Conservation (phyloP, 2,888 invertebrate species). For the Melinaea marsaeus region DNA sequence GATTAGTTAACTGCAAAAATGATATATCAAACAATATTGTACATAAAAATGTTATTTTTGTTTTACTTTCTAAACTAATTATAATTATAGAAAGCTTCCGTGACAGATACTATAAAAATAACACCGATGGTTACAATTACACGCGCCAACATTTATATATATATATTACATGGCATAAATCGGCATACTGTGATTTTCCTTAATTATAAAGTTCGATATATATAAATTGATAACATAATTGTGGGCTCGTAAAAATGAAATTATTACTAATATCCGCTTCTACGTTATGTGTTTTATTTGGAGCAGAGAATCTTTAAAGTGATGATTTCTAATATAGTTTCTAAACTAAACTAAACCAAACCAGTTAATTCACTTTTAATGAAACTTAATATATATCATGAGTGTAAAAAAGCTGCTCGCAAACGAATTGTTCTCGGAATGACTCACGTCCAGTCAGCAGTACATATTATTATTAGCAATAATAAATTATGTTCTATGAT, state of each 20-base stretch:
- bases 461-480: background rate
- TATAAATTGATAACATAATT: constrained; percentile 13
- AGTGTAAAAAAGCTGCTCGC: constrained; percentile 6
- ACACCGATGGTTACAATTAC: constrained; percentile 25
- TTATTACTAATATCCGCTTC: constrained; percentile 9
- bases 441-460: constrained; percentile 11
- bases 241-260: background rate
- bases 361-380: too few relatives aligned
- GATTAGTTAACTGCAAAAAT: too few relatives aligned
- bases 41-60: background rate
- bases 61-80: constrained; percentile 17
- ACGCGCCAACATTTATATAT: constrained; percentile 21
- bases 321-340: constrained; percentile 1
- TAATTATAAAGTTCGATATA: constrained; percentile 16
- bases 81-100: constrained; percentile 29
- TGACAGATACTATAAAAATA: constrained; percentile 27
- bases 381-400: too few relatives aligned
- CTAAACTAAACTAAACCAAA: too few relatives aligned
- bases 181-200: constrained; percentile 12
- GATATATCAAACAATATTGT: too few relatives aligned
- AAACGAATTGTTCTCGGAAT: constrained; percentile 20
- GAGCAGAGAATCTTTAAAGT: background rate
- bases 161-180: constrained; percentile 24
- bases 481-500: constrained; percentile 2
- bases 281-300: background rate